phyloP scores from a whole-genome alignment of 2,888 invertebrate species.

The Trisateles emortualis region DNA sequence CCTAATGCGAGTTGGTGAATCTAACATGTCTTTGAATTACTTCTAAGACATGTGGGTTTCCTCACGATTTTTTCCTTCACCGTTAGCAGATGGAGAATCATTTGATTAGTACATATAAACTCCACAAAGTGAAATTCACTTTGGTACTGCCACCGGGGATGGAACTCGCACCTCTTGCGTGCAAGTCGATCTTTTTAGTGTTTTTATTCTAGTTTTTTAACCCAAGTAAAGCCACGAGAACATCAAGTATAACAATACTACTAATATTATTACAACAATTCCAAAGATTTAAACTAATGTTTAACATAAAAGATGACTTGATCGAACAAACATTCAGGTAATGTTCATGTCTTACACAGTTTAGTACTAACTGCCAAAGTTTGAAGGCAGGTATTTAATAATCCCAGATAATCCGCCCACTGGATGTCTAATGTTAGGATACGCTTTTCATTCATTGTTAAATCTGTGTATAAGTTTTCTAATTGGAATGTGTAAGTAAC shows the following conservation, averaged over 20 bases:
- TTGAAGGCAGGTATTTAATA: slow-evolving; percentile 4
- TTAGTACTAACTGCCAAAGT: slow-evolving; percentile 8
- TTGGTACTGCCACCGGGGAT: too few species aligned
- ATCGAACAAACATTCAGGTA: slow-evolving; percentile 1
- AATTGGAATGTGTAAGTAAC: slow-evolving; percentile 1
- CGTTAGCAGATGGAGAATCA: too few species aligned
- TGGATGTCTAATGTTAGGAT: not conserved
- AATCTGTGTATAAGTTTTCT: slow-evolving; percentile 2
- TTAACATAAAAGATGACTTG: not conserved
- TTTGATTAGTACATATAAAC: too few species aligned
- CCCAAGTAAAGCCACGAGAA: too few species aligned
- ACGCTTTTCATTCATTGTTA: not conserved
- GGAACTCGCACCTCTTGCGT: too few species aligned
- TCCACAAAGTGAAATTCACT: too few species aligned
- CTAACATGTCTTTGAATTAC: too few species aligned
- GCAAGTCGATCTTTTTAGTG: too few species aligned
- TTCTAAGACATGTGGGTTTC: too few species aligned
- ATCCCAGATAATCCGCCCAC: not conserved
- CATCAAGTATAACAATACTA: not conserved
- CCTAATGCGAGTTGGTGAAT: too few species aligned
- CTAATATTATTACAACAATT: not conserved
- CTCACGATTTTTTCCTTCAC: too few species aligned
- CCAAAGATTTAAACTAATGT: not conserved
- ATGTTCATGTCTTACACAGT: not conserved
- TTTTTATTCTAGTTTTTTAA: too few species aligned